Evolutionary conservation across 2,888 invertebrate genomes (phyloP), one percentile per base, ranked within the genome.

Genomic region (Scaeva pyrastri): DNA sequence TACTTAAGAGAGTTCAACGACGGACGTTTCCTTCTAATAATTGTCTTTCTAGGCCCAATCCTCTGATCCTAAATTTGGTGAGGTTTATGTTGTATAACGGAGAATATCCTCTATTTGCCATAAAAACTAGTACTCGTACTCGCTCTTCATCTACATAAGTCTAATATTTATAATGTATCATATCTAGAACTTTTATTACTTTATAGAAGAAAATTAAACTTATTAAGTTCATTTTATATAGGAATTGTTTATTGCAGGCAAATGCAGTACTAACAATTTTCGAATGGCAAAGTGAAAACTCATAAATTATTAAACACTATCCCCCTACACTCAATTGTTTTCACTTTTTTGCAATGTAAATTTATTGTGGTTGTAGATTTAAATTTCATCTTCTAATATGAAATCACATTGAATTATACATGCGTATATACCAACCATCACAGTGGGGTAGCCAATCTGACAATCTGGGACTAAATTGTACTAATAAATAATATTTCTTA

Each of bases 331-430:
- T 8, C 26, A 36, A 31, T 60, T 60, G 16, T 56, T 56, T 62
- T 48, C 48, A 26, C 21, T 71, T 64, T 19, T 60, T 64, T 73
- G 55, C 68, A 70, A 84, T 84, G 79, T 58, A 79, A 84, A 84
- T 84, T 79, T 64, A 79, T 80, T 79, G 79, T 43, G 79, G 71
- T 79, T 16, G 70, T 74, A 74, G 56, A 55, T 36, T 79, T 70
- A 36, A 70, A 50, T 55, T 84, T 71, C 43, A 55, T 43, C 64
- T n/a, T 26, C 41, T 39, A 12, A 19, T 14, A 7, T 45, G 21
- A 62, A 64, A 70, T 74, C 70, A 26, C 58, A 41, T 43, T 7
- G 26, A 2, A 16, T n/a, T 26, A 19, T n/a, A n/a, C n/a, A n/a
- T n/a, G n/a, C n/a, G 8, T 14, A 43, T n/a, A 43, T 43, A 12